These are phyloP conservation scores for Chaetoderma sp. DNA, from an alignment of 2,888 invertebrate species.

Conservation along the genomic window DNA sequence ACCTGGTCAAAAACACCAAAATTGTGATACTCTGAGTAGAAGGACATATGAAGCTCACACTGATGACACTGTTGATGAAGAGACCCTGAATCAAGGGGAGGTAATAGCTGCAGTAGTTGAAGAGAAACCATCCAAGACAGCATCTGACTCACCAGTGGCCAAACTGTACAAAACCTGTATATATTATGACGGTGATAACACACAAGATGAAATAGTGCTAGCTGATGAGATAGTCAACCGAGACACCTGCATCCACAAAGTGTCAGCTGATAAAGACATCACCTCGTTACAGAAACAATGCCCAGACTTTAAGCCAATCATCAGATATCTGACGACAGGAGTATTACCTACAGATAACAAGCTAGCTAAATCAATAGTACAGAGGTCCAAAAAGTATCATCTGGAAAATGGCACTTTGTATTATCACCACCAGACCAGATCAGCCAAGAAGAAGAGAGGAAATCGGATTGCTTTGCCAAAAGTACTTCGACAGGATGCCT, in stretches of 20 bases:
- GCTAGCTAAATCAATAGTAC: constrained; percentile 3
- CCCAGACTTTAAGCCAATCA: constrained; percentile 21
- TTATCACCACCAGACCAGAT: constrained; percentile 17
- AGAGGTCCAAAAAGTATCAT: constrained; percentile 19
- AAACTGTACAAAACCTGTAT: too few species aligned
- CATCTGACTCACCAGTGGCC: neutral
- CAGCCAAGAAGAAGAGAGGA: neutral
- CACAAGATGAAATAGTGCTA: neutral
- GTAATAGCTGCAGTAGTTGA: neutral
- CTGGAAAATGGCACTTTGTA: constrained; percentile 26
- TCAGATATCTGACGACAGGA: constrained; percentile 13
- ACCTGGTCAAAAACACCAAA: constrained; percentile 17
- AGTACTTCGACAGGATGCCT: constrained; percentile 14
- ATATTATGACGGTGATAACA: too few species aligned
- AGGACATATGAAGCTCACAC: constrained; percentile 8
- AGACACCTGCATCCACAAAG: neutral
- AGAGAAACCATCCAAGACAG: neutral
- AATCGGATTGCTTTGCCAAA: constrained; percentile 18
- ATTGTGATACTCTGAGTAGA: constrained; percentile 23
- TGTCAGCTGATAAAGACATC: constrained; percentile 3
- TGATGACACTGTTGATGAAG: too few species aligned
- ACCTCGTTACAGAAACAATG: constrained; percentile 30
- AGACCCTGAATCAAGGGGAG: neutral
- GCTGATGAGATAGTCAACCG: neutral
- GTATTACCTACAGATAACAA: constrained; percentile 17